phyloP scores from a whole-genome alignment of 2,888 invertebrate species.

The Mantis religiosa region DNA sequence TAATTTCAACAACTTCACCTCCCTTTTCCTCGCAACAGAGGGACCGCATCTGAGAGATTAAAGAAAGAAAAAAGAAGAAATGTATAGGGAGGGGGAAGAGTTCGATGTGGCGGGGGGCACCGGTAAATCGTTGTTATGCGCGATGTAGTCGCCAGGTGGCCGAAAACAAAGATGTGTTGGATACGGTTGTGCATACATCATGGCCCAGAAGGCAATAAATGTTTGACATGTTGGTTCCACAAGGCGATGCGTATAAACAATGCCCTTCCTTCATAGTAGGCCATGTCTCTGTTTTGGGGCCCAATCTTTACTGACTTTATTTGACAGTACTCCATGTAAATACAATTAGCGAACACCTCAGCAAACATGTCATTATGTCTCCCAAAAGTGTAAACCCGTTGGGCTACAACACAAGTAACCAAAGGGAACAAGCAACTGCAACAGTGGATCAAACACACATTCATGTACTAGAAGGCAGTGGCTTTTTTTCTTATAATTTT shows the following conservation, averaged over 20 bases:
- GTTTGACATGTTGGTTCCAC: neutral
- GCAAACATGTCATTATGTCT: too few relatives aligned
- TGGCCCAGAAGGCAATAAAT: neutral
- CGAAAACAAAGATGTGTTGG: neutral
- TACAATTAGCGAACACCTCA: too few relatives aligned
- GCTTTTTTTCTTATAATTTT: too few relatives aligned
- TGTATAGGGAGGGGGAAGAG: too few relatives aligned
- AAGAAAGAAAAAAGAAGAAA: neutral
- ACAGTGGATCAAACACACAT: too few relatives aligned
- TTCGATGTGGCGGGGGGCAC: neutral
- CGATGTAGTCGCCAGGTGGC: neutral
- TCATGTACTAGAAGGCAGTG: too few relatives aligned
- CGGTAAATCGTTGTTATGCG: neutral
- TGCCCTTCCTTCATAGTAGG: neutral
- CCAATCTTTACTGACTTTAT: too few relatives aligned
- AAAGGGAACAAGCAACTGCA: too few relatives aligned
- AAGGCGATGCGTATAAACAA: neutral
- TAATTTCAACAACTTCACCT: constrained; percentile 1
- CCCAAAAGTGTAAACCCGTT: too few relatives aligned
- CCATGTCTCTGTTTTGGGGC: too few relatives aligned
- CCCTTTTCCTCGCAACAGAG: neutral
- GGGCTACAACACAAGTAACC: too few relatives aligned
- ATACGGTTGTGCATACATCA: neutral
- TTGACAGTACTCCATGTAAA: too few relatives aligned
- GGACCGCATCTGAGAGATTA: neutral